Base-by-base conservation (phyloP, 2,888 invertebrate genomes). In the Acanthosepion lycidas region DNA sequence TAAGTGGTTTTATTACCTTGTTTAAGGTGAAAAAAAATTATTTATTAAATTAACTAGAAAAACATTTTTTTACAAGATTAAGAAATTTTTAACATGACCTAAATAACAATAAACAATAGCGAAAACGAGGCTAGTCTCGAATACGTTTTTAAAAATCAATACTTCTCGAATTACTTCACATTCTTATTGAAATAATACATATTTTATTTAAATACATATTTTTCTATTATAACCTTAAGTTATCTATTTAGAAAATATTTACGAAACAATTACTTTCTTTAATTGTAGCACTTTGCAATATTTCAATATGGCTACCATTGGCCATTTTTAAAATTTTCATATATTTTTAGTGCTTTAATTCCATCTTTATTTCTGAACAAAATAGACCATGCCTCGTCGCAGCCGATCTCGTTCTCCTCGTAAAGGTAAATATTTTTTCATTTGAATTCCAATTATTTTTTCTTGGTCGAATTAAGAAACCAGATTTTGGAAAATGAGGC, bases 341-440 rank as follows among this genome's bases (percentile, higher is more conserved):
- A 51, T n/a, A 0, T 6, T 12, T 15, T 51, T 93, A 53, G 15
- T 28, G 6, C 9, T 92, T 48, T 51, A 59, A 26, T 59, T 59
- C 59, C 59, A 59, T 23, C 59, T 92, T 92, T 9, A 26, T 49
- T 51, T 93, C n/a, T 53, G n/a, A 93, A 23, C n/a, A 8, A 92
- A 42, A 48, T 28, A 28, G 15, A 49, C 9, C 1, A 93, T 93
- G 93, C 93, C 93, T 53, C 93, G 93, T 53, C 49, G 93, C 26
- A 93, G 93, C 26, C 93, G 93, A 28, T 93, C 93, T 49, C 93
- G 93, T 93, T 93, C 93, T 33, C 93, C 93, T 5, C 93, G 93
- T 93, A 93, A 93, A 93, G 93, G 93, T 93, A 93, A 93, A 33
- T 78, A 23, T 20, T 6, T 59, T 59, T 20, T 59, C 23, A 20